phyloP scores from a whole-genome alignment of 23 tunicate species.

The Halocynthia roretzi region DNA sequence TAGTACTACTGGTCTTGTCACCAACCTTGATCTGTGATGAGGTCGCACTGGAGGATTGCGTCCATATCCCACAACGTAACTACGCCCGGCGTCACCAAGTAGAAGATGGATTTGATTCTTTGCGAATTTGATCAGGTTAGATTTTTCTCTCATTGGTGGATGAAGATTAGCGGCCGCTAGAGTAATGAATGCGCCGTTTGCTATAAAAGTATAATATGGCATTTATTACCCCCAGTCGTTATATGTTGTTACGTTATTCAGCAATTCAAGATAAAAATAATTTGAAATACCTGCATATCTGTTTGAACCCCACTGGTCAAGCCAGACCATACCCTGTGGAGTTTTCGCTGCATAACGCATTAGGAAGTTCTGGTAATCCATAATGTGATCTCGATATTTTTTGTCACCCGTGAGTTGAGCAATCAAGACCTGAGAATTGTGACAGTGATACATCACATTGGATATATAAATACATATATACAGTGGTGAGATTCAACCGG shows the following conservation, averaged over 20 bases:
- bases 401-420: conserved; percentile 86
- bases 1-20: no score
- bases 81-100: conserved; percentile 77
- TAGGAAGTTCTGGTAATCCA: conserved; percentile 49
- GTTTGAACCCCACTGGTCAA: conserved; percentile 66
- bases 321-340: conserved; percentile 88
- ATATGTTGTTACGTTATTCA: not conserved
- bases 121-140: conserved; percentile 35
- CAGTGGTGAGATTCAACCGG: not conserved
- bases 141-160: conserved; percentile 58
- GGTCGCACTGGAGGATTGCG: conserved; percentile 65
- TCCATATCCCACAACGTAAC: conserved; percentile 87
- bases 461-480: not conserved
- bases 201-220: conserved; percentile 2
- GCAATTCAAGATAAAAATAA: no score
- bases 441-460: not conserved
- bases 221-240: not conserved
- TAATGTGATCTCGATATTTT: conserved; percentile 44
- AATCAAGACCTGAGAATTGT: conserved; percentile 54
- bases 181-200: conserved; percentile 80
- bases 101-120: conserved; percentile 66
- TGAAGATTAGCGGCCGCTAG: conserved; percentile 46
- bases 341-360: conserved; percentile 35
- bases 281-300: conserved; percentile 80
- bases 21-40: conserved; percentile 88